Percentiles rank a stretch among this genome's conserved stretches.
Conservation (phyloP, 2,888 invertebrate genomes). For the Erebia palarica region DNA sequence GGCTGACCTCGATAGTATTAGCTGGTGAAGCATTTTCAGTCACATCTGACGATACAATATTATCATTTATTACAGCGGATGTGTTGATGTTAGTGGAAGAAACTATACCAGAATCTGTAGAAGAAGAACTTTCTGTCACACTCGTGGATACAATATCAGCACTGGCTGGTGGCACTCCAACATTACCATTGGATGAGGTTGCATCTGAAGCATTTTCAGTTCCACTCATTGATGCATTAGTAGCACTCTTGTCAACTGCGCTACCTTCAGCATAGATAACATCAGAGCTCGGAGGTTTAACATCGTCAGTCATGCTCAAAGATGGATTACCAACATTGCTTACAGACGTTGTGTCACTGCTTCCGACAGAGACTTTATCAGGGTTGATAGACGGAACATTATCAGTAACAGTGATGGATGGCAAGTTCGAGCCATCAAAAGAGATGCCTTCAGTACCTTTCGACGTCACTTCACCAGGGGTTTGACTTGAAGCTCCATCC, state of each 20-base stretch:
- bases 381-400: background rate
- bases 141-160: slow-evolving; percentile 5
- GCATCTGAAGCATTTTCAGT: background rate
- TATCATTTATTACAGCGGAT: slow-evolving; percentile 6
- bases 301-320: background rate
- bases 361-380: background rate
- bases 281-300: background rate
- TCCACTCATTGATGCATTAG: background rate
- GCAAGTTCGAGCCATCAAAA: background rate
- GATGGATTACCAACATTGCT: background rate
- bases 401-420: background rate
- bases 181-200: background rate
- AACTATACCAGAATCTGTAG: background rate
- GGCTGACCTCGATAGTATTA: background rate
- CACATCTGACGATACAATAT: background rate
- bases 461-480: background rate
- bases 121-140: slow-evolving; percentile 1
- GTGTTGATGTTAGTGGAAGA: background rate
- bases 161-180: background rate
- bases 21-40: background rate
- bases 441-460: background rate
- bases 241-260: background rate
- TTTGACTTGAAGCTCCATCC: background rate
- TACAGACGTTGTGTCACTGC: background rate
- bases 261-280: slow-evolving; percentile 3